These are phyloP conservation scores for Protonemura montana DNA, from an alignment of 2,888 invertebrate genomes.

Conservation along the genomic window DNA sequence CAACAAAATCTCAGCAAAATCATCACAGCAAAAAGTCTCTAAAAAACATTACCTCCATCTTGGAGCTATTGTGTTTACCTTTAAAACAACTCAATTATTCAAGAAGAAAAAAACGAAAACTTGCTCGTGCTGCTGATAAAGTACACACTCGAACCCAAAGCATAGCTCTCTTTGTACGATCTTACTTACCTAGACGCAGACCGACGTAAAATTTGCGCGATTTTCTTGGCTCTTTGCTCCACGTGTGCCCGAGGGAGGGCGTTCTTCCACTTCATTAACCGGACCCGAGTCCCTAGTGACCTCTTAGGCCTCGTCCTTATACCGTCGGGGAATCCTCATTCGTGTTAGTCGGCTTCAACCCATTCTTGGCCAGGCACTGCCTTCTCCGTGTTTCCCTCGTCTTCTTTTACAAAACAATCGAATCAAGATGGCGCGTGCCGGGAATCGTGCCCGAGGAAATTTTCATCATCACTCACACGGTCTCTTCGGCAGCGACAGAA, in stretches of 20 bases:
- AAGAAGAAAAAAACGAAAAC: background rate
- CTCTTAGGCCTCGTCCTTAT: background rate
- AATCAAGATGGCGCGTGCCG: conserved; percentile 28
- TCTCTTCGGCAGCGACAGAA: background rate
- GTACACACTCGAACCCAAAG: background rate
- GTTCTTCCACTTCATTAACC: conserved; percentile 29
- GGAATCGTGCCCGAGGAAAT: background rate
- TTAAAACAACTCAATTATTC: background rate
- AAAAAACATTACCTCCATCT: background rate
- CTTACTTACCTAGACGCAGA: background rate
- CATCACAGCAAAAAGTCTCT: background rate
- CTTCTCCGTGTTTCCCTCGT: background rate
- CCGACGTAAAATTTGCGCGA: background rate
- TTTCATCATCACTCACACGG: conserved; percentile 26
- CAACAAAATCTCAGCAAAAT: background rate
- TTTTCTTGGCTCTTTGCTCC: background rate
- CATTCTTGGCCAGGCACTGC: too few species aligned
- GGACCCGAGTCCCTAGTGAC: background rate
- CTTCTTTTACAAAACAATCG: conserved; percentile 18
- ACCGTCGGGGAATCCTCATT: conserved; percentile 7
- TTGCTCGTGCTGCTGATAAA: background rate
- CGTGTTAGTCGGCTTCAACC: background rate
- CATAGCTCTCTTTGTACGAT: background rate
- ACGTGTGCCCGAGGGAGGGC: background rate
- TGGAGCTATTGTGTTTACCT: background rate